These are phyloP conservation scores for Bombus waltoni DNA, from an alignment of 1,140 invertebrate genomes.

Conservation along the genomic window DNA sequence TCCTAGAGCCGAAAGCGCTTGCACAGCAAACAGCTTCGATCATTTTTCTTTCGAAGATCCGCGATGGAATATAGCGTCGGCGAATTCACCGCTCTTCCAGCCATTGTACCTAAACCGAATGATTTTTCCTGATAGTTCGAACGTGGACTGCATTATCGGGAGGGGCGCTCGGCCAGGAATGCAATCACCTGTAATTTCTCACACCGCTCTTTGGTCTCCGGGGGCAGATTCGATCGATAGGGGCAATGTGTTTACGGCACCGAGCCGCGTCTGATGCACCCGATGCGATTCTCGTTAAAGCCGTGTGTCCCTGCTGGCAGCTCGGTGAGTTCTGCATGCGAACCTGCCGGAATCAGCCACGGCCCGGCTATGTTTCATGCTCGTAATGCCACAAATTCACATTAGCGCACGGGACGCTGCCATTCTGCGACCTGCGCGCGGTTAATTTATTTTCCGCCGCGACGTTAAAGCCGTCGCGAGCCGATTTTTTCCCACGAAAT, in stretches of 20 bases:
- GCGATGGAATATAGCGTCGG: background rate
- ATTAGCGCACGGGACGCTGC: constrained; percentile 63
- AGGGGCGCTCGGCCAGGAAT: constrained; percentile 9
- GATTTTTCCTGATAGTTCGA: constrained; percentile 20
- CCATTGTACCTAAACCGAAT: background rate
- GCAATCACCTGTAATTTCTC: constrained; percentile 70
- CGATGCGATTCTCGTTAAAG: constrained; percentile 75
- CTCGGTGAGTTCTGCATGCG: constrained; percentile 56
- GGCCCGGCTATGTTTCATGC: constrained; percentile 62
- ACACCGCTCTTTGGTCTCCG: constrained; percentile 60
- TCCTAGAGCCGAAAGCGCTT: background rate
- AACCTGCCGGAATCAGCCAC: constrained; percentile 66
- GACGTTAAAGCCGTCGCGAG: constrained; percentile 2
- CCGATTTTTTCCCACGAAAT: constrained; percentile 36
- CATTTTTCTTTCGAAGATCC: background rate
- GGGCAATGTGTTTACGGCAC: constrained; percentile 70
- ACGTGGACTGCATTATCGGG: constrained; percentile 31
- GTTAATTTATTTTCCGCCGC: constrained; percentile 56
- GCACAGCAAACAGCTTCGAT: background rate
- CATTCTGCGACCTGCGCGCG: constrained; percentile 36
- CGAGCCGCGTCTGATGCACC: constrained; percentile 70
- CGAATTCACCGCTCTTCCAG: background rate
- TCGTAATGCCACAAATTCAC: constrained; percentile 65
- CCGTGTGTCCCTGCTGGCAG: constrained; percentile 63
- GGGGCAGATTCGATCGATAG: constrained; percentile 64